phyloP scores from a whole-genome alignment of 2,113 vertebrate genomes.

The Aegithalos caudatus region DNA sequence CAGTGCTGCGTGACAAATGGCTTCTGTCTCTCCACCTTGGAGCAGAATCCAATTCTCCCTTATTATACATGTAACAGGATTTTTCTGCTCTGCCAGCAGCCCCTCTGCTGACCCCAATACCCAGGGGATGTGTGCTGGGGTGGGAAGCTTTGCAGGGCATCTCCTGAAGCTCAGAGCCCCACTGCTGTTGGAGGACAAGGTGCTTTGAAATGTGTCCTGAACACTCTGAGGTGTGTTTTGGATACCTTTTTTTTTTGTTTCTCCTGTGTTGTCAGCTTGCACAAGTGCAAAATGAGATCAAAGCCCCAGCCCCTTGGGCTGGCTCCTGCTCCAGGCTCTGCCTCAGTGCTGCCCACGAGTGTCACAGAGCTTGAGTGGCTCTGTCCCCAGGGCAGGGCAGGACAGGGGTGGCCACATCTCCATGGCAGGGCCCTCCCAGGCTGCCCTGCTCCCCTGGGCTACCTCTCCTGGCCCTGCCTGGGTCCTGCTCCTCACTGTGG shows the following conservation, averaged over 20 bases:
- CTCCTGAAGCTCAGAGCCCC: background rate
- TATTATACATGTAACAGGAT: background rate
- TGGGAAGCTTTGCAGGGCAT: background rate
- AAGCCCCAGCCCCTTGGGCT: fast-evolving
- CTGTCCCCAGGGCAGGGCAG: background rate
- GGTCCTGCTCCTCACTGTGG: fast-evolving
- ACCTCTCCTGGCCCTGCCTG: background rate
- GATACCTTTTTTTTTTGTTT: background rate
- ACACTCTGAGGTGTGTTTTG: background rate
- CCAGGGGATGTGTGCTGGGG: background rate
- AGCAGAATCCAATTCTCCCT: slow-evolving; percentile 16
- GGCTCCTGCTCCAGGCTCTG: background rate
- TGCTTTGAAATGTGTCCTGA: background rate
- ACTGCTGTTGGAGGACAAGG: background rate
- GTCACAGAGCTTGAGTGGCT: fast-evolving
- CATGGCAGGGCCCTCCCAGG: fast-evolving
- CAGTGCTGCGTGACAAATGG: background rate
- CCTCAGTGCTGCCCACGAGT: fast-evolving
- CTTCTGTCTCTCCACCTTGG: background rate
- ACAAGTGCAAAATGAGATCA: background rate
- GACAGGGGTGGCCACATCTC: no score
- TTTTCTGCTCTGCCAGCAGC: background rate
- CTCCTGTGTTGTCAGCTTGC: background rate
- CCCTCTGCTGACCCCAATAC: background rate
- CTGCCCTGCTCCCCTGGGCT: background rate